Evolutionary conservation across 2,113 vertebrate species (phyloP), one percentile per base, ranked within the genome.

Genomic region (Diglossa brunneiventris): DNA sequence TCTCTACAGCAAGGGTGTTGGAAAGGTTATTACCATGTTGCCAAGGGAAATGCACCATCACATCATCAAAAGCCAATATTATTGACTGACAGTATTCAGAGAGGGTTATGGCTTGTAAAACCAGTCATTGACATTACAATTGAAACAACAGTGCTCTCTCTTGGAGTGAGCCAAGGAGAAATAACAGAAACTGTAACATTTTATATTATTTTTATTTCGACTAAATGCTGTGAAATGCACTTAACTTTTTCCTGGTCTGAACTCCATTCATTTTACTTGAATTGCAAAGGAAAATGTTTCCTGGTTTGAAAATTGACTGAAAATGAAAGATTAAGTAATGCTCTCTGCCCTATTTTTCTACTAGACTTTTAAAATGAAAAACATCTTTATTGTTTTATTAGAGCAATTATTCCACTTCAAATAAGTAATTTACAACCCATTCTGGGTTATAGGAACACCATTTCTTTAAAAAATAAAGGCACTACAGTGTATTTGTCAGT

Each of bases 61-160:
- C 64, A 74, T 91, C 83, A 96, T 92, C 81, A 93, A 94, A 97
- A 94, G 58, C 70, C 89, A 94, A 35, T 96, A 94, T 73, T 92
- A 81, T 21, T 92, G 76, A 85, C 67, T 95, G 97, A 94, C 85
- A 95, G 78, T 42, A 87, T 70, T 93, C 46, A 9, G 83, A 97
- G 78, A 85, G 64, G 83, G 76, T 90, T 95, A 94, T 52, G 83
- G 58, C 67, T 91, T 94, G 87, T 90, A 95, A 96, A 95, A 84
- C 52, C 90, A 91, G 63, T 66, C 73, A 67, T 49, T 91, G 88
- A 73, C 63, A 66, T 92, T 83, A 93, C 67, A 91, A 26, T 68
- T 89, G 90, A 47, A 96, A 90, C 82, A 95, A 89, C 31, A 94
- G 87, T 92, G 79, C 67, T 94, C 81, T 82, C 86, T 87, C 62